A percentile compares a stretch with the other conserved stretches of the same genome.
Evolutionary conservation across 2,797 vertebrate genomes (phyloP).

Genomic region (Buphagus erythrorhynchus): DNA sequence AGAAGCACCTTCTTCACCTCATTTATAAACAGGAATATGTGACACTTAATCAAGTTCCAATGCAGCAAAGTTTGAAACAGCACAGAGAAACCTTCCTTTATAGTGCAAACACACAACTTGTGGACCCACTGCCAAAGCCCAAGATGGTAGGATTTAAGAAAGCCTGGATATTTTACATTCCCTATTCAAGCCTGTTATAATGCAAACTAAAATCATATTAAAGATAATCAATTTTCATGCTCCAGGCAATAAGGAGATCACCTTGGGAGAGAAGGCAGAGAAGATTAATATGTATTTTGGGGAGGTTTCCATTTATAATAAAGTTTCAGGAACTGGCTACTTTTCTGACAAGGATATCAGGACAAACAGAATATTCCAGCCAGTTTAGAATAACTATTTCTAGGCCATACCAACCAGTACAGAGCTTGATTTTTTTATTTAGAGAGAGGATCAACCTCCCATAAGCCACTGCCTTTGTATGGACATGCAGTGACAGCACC

Average conservation of each 20-base stretch:
- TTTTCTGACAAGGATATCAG: not conserved
- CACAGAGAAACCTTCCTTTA: not conserved
- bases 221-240: slow-evolving; percentile 34
- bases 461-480: not conserved
- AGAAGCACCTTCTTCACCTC: not conserved
- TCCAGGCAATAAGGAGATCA: slow-evolving; percentile 11
- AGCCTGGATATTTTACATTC: not conserved
- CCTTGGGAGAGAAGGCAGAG: not conserved
- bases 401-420: not conserved
- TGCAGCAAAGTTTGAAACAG: not conserved
- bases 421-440: not conserved
- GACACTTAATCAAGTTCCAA: not conserved
- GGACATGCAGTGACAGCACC: not conserved
- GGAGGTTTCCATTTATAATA: not conserved
- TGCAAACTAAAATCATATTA: slow-evolving; percentile 31
- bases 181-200: not conserved
- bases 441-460: not conserved
- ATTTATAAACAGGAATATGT: not conserved
- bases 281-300: not conserved
- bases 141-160: not conserved
- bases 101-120: not conserved
- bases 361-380: not conserved
- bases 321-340: not conserved
- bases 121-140: not conserved
- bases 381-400: not conserved